A percentile compares a stretch with the other conserved stretches of the same genome.
These are phyloP conservation scores for Diachasma alloeum DNA, from an alignment of 1,140 invertebrate genomes.

Conservation along the genomic window DNA sequence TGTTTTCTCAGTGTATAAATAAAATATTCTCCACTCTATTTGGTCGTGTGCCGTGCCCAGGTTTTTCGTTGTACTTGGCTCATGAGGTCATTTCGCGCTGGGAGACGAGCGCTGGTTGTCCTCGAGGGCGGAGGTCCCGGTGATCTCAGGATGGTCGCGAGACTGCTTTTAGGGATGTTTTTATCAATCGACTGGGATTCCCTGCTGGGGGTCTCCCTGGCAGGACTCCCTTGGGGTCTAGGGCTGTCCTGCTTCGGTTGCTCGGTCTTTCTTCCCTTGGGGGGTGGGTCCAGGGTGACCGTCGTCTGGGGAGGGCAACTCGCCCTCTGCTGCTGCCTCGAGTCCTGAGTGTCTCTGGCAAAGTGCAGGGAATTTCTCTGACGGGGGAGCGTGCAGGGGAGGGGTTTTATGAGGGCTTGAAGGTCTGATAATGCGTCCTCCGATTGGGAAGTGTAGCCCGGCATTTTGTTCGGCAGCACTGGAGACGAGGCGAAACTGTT, in stretches of 20 bases:
- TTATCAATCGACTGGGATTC: not conserved
- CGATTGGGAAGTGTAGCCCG: constrained; percentile 33
- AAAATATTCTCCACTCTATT: constrained; percentile 59
- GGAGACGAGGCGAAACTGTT: constrained; percentile 61
- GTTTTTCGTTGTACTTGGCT: constrained; percentile 79
- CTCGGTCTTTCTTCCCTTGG: constrained; percentile 38
- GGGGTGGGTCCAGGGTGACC: constrained; percentile 54
- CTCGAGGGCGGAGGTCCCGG: constrained; percentile 73
- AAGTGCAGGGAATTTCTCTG: constrained; percentile 25
- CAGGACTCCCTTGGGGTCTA: constrained; percentile 34
- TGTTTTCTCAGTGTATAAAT: not conserved
- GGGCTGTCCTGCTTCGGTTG: constrained; percentile 17
- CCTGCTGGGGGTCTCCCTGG: constrained; percentile 14
- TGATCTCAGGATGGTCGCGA: constrained; percentile 49
- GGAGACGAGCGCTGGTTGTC: constrained; percentile 84
- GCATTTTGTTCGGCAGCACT: constrained; percentile 52
- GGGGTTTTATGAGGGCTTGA: constrained; percentile 71
- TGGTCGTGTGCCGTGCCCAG: constrained; percentile 87
- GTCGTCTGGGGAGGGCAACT: constrained; percentile 1
- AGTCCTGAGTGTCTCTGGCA: constrained; percentile 14
- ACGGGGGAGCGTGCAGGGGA: constrained; percentile 61
- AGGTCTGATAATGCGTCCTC: constrained; percentile 48
- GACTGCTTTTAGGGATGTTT: constrained; percentile 29
- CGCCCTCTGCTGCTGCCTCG: constrained; percentile 1
- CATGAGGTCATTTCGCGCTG: constrained; percentile 83